Base-by-base conservation (phyloP, 1,140 invertebrate species). In the Cyclina sinensis region DNA sequence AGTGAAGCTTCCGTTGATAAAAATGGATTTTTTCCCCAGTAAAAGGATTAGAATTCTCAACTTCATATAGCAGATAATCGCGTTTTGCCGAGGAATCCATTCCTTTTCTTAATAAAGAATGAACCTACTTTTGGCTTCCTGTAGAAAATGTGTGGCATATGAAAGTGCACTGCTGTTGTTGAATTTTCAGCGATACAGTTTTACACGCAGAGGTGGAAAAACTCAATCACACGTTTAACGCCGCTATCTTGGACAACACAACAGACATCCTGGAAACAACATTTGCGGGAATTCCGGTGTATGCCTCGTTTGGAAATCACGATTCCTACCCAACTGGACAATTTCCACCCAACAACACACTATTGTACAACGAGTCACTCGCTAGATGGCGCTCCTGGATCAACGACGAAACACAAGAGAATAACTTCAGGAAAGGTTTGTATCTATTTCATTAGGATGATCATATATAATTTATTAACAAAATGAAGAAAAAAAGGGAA, bases 261-360 rank as follows among this genome's bases (percentile, higher is more conserved):
- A 94, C 94, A 1, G 18, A 84, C n/a, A 59, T 91, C 0, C 83
- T 94, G 0, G 82, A 81, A 5, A 27, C 16, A 16, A 39, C 27
- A 14, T 93, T 94, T 68, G 89, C 89, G 0, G 54, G 37, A n/a
- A 90, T 87, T 18, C 62, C 82, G 2, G 82, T 93, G 0, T 94
- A 92, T 86, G 91, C 94, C 24, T 89, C 91, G 1, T 91, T 91
- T 27, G 94, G 94, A 48, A 94, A 94, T 89, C 94, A 94, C 85
- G 94, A 94, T 90, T 92, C 92, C 83, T 93, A 79, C 37, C 94
- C 94, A 2, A 43, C 57, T 32, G 83, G 89, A 48, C 94, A 94
- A 54, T 94, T 92, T 68, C 91, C 92, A 0, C 62, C 76, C 11
- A 46, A 32, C 16, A 89, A 87, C 21, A 91, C 91, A 70, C 32